Evolutionary conservation across 92 coral and sea anemone species (phyloP).

Genomic region (Epizoanthus illoricatus): DNA sequence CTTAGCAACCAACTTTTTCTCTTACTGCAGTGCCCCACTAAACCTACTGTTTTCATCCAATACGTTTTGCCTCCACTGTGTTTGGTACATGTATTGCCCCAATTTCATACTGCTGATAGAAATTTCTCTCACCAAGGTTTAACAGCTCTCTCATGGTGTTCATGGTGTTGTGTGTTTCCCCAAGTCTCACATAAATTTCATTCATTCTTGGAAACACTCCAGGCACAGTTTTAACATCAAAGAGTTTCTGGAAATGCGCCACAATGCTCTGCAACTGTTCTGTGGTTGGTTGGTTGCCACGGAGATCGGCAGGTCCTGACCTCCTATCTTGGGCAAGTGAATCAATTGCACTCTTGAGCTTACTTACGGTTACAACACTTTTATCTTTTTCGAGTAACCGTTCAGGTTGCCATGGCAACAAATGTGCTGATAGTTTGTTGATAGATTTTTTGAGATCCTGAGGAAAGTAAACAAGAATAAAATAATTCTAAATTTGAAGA

Average conservation of each 20-base stretch:
- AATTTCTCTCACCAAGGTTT: slow-evolving; percentile 65
- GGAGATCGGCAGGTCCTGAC: slow-evolving; percentile 71
- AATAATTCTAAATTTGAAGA: background rate
- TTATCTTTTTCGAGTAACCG: slow-evolving; percentile 58
- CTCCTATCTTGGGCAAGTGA: slow-evolving; percentile 68
- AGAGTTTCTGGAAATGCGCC: slow-evolving; percentile 94
- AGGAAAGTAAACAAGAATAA: background rate
- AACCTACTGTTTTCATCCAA: no score
- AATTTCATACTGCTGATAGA: no score
- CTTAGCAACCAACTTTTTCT: no score
- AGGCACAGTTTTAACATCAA: slow-evolving; percentile 75
- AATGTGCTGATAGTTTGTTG: slow-evolving; percentile 60
- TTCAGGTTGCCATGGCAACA: slow-evolving; percentile 90
- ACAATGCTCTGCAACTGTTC: slow-evolving; percentile 84
- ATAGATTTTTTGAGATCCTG: slow-evolving; percentile 77
- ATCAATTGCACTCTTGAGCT: slow-evolving; percentile 64
- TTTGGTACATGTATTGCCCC: no score
- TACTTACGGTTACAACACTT: slow-evolving; percentile 55
- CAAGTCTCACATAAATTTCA: slow-evolving; percentile 88
- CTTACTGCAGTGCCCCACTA: no score
- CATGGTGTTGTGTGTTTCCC: slow-evolving; percentile 91
- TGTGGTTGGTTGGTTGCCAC: slow-evolving; percentile 66
- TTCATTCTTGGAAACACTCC: slow-evolving; percentile 97
- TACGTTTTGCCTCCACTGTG: no score
- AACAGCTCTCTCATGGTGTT: slow-evolving; percentile 85